A percentile compares a stretch with the other conserved stretches of the same genome.
These are phyloP conservation scores for Butastur rufipennis DNA, from an alignment of 2,113 vertebrate species.

Conservation along the genomic window DNA sequence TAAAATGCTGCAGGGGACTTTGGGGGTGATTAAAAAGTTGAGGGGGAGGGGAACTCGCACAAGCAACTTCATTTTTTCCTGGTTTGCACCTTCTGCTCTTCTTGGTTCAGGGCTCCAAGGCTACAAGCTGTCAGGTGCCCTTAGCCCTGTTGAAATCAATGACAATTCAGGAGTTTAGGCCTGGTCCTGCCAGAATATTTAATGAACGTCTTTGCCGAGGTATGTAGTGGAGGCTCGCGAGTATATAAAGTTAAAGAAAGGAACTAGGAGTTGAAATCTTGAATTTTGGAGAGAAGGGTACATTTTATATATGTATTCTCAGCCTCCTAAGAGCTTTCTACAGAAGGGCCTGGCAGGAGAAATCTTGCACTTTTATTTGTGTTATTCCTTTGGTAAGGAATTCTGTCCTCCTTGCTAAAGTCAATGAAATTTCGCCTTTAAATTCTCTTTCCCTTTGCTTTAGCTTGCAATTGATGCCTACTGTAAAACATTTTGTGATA, in stretches of 20 bases:
- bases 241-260: not conserved
- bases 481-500: conserved; percentile 39
- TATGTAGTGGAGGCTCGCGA: not conserved
- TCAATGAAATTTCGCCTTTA: conserved; percentile 7
- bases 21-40: conserved; percentile 49
- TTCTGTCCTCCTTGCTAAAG: not conserved
- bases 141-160: not conserved
- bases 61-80: conserved; percentile 25
- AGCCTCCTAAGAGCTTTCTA: not conserved
- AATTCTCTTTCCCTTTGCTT: conserved; percentile 7
- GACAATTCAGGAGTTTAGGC: not conserved
- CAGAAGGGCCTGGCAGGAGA: not conserved
- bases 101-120: not conserved
- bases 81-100: conserved; percentile 53
- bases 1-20: conserved; percentile 61
- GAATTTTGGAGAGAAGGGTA: not conserved
- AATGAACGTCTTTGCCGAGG: not conserved
- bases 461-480: conserved; percentile 30
- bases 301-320: not conserved
- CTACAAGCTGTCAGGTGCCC: conserved; percentile 40
- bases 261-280: not conserved
- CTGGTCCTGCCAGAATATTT: not conserved
- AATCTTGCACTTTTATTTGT: not conserved
- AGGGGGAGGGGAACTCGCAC: not conserved
- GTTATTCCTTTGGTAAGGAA: not conserved